Evolutionary conservation across 2,797 vertebrate species (phyloP).

Genomic region (Mallotus villosus): DNA sequence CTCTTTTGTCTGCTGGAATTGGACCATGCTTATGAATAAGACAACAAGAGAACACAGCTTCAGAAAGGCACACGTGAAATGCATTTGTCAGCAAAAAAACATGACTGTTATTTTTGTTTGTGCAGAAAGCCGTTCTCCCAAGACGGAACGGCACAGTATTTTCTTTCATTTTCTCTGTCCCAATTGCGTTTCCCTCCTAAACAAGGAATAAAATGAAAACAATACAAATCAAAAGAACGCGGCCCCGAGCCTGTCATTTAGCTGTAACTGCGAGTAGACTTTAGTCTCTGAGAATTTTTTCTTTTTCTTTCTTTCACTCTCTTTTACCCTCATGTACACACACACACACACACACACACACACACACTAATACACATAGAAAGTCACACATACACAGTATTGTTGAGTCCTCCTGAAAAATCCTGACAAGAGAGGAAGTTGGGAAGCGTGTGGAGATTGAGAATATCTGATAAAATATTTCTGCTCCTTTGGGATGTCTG

Average conservation of each 20-base stretch:
- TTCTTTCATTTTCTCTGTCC: slow-evolving; percentile 54
- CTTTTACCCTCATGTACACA: not conserved
- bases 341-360: slow-evolving; percentile 11
- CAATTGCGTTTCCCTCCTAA: slow-evolving; percentile 55
- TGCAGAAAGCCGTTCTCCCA: slow-evolving; percentile 58
- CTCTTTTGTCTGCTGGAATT: slow-evolving; percentile 30
- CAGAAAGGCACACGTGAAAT: slow-evolving; percentile 46
- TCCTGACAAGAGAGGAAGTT: slow-evolving; percentile 53
- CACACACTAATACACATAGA: slow-evolving; percentile 14
- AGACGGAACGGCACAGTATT: slow-evolving; percentile 50
- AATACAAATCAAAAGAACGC: slow-evolving; percentile 62
- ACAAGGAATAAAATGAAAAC: slow-evolving; percentile 63
- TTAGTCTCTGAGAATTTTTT: slow-evolving; percentile 64
- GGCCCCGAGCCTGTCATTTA: slow-evolving; percentile 70
- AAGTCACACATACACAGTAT: slow-evolving; percentile 31
- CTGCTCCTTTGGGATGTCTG: slow-evolving; percentile 68
- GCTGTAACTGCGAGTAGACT: slow-evolving; percentile 68
- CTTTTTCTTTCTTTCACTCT: slow-evolving; percentile 21
- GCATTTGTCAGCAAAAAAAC: slow-evolving; percentile 70
- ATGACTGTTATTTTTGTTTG: slow-evolving; percentile 66
- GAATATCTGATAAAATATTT: slow-evolving; percentile 76
- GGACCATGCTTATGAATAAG: slow-evolving; percentile 62
- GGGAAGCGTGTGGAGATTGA: slow-evolving; percentile 50
- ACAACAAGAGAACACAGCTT: slow-evolving; percentile 55
- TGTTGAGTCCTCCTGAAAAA: slow-evolving; percentile 63